Conservation (phyloP, 2,888 invertebrate genomes). For the Napeogenes sylphis region DNA sequence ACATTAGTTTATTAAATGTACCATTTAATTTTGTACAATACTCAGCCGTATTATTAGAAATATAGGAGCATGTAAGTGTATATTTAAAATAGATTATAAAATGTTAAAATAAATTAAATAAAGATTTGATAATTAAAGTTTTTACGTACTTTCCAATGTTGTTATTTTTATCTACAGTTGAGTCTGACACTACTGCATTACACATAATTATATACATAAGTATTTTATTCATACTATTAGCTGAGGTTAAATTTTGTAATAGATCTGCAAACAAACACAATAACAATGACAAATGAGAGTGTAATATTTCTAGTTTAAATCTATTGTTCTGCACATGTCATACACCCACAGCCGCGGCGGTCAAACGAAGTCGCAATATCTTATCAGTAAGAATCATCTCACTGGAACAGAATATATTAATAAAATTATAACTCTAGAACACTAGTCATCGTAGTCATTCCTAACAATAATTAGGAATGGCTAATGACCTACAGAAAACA, state of each 20-base stretch:
- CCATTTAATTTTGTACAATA: conserved; percentile 6
- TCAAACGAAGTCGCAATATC: conserved; percentile 12
- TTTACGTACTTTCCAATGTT: conserved; percentile 8
- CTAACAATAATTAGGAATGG: no score
- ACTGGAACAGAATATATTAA: conserved; percentile 17
- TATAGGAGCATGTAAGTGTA: conserved; percentile 16
- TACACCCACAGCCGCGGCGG: conserved; percentile 15
- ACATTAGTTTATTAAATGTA: conserved; percentile 39
- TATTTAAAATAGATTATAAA: conserved; percentile 20
- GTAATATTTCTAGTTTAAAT: conserved; percentile 10
- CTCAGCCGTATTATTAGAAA: conserved; percentile 13
- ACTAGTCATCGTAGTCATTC: not conserved
- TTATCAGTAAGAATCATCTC: conserved; percentile 11
- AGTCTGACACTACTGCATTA: no score
- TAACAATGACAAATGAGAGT: conserved; percentile 14
- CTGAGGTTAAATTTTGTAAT: conserved; percentile 15
- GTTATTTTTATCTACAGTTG: not conserved
- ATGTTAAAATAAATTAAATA: conserved; percentile 21
- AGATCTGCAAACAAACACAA: conserved; percentile 12
- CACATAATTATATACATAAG: no score
- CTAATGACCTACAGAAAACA: no score
- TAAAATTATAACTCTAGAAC: not conserved
- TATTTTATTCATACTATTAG: not conserved
- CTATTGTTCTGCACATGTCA: conserved; percentile 16
- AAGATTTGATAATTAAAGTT: conserved; percentile 12